Conservation (phyloP, 2,888 invertebrate species). For the Melolontha melolontha region DNA sequence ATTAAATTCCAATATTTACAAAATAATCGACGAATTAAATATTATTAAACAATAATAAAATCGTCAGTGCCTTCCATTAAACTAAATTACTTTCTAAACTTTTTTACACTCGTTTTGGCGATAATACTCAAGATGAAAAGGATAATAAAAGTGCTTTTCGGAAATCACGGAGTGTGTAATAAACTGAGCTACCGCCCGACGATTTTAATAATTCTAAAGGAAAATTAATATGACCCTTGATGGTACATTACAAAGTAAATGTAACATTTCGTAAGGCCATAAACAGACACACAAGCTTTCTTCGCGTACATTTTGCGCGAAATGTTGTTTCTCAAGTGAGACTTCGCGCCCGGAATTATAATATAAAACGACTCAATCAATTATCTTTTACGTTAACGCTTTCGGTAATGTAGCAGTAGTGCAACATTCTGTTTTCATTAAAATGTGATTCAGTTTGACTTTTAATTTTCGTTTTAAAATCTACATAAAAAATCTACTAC, state of each 20-base stretch:
- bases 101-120: too few relatives aligned
- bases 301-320: not conserved
- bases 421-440: constrained; percentile 3
- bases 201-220: constrained; percentile 12
- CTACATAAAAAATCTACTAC: too few relatives aligned
- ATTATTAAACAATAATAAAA: too few relatives aligned
- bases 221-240: not conserved
- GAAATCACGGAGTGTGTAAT: not conserved
- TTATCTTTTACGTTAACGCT: constrained; percentile 14
- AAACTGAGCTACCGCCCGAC: not conserved
- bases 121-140: too few relatives aligned
- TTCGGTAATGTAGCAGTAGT: constrained; percentile 1
- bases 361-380: not conserved
- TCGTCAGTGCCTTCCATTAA: too few relatives aligned
- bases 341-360: not conserved
- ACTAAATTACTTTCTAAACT: too few relatives aligned
- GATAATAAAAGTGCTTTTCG: too few relatives aligned
- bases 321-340: not conserved
- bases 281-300: not conserved
- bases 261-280: not conserved
- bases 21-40: too few relatives aligned
- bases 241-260: constrained; percentile 5
- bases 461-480: too few relatives aligned
- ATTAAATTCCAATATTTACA: too few relatives aligned
- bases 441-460: not conserved